Conservation (phyloP, 1,140 invertebrate genomes). For the Cydia fagiglandana region DNA sequence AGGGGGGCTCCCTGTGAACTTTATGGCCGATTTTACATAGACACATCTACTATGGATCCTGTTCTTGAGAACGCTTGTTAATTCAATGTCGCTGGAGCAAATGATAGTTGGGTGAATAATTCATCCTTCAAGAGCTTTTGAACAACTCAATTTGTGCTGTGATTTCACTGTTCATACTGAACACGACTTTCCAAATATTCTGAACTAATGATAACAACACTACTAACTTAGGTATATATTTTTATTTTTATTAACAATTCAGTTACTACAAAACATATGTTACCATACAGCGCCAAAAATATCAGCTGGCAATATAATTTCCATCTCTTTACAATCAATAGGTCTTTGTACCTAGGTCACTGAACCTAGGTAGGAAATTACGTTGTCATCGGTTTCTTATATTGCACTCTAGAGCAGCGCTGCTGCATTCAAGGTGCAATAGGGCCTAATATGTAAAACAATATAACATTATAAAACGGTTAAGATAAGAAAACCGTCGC, state of each 20-base stretch:
- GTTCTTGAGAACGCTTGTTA: constrained; percentile 2
- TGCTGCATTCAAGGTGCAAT: not conserved
- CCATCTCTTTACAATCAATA: too few species aligned
- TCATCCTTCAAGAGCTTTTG: not conserved
- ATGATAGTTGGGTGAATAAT: constrained; percentile 15
- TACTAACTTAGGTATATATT: too few species aligned
- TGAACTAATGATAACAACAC: not conserved
- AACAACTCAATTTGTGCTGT: not conserved
- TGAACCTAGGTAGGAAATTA: too few species aligned
- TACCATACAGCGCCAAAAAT: not conserved
- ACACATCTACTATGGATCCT: constrained; percentile 13
- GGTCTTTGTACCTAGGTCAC: too few species aligned
- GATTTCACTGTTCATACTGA: not conserved
- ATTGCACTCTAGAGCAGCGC: not conserved
- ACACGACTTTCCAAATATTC: not conserved
- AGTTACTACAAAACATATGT: too few species aligned
- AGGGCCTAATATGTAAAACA: constrained; percentile 2
- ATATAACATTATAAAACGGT: constrained; percentile 12
- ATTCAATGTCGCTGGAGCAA: not conserved
- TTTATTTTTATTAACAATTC: too few species aligned
- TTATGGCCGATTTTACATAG: constrained; percentile 26
- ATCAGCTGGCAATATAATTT: not conserved
- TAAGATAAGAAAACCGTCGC: constrained; percentile 19
- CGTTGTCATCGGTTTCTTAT: not conserved
- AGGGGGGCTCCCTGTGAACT: constrained; percentile 42